These are phyloP conservation scores for Nilaparvata lugens DNA, from an alignment of 1,140 invertebrate species.

Conservation along the genomic window DNA sequence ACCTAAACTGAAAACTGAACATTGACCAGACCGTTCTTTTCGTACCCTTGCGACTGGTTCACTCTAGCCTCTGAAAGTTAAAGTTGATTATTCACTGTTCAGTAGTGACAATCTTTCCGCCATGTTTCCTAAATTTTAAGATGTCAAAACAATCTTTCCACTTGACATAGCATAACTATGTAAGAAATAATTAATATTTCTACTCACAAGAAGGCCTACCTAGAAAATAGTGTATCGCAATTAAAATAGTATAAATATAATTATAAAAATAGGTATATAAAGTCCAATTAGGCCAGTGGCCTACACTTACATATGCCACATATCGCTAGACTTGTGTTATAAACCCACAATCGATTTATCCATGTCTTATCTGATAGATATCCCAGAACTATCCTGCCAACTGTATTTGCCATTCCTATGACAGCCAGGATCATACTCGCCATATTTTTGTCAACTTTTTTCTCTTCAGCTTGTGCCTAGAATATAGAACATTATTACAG, in stretches of 20 bases:
- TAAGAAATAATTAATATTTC: too few species aligned
- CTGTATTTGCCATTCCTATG: constrained; percentile 77
- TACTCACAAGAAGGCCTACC: neutral
- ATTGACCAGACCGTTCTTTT: too few species aligned
- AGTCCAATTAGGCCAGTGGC: too few species aligned
- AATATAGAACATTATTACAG: constrained; percentile 21
- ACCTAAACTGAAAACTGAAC: too few species aligned
- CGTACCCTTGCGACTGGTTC: too few species aligned
- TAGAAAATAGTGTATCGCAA: neutral
- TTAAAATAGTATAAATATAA: neutral
- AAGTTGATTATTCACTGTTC: too few species aligned
- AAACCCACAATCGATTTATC: constrained; percentile 80
- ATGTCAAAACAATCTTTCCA: too few species aligned
- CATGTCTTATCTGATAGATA: constrained; percentile 79
- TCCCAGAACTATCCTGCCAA: constrained; percentile 78
- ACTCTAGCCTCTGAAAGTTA: too few species aligned
- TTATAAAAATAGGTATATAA: too few species aligned
- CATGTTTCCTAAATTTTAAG: too few species aligned
- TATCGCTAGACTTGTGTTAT: constrained; percentile 74
- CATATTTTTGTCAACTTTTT: constrained; percentile 44
- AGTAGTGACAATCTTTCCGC: too few species aligned
- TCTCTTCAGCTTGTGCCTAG: constrained; percentile 49
- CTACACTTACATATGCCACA: constrained; percentile 74
- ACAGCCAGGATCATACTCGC: constrained; percentile 60
- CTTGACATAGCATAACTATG: too few species aligned